Evolutionary conservation across 1,140 invertebrate species (phyloP).

Genomic region (Saccostrea glomerata): DNA sequence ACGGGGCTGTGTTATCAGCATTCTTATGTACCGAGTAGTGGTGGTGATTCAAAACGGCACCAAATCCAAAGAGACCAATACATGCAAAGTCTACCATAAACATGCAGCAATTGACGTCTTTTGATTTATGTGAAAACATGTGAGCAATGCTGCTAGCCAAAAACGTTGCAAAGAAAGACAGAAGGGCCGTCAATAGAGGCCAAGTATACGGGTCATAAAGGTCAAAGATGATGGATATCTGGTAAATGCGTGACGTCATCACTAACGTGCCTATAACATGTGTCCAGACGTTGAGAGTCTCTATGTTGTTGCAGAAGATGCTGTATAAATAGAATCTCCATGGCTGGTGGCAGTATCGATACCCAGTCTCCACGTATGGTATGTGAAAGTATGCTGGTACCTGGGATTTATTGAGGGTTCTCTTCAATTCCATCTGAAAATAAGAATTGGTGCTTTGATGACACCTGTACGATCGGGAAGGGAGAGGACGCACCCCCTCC

Average conservation of each 20-base stretch:
- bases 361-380: conserved; percentile 10
- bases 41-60: conserved; percentile 23
- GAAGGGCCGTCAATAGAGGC: background rate
- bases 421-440: background rate
- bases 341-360: conserved; percentile 12
- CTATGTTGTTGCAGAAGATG: conserved; percentile 26
- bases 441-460: background rate
- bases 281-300: conserved; percentile 37
- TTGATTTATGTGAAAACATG: conserved; percentile 40
- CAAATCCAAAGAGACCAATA: conserved; percentile 23
- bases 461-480: too few species aligned
- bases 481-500: background rate
- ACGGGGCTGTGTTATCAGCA: background rate
- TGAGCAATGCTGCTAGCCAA: conserved; percentile 30
- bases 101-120: background rate
- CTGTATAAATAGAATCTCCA: conserved; percentile 18
- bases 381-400: conserved; percentile 29
- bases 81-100: conserved; percentile 32
- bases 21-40: background rate
- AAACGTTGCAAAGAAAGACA: conserved; percentile 15
- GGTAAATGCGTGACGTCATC: conserved; percentile 9
- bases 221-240: background rate
- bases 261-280: background rate
- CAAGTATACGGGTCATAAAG: background rate
- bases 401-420: background rate